Base-by-base conservation (phyloP, 2,888 invertebrate species). In the Aleiodes testaceus region DNA sequence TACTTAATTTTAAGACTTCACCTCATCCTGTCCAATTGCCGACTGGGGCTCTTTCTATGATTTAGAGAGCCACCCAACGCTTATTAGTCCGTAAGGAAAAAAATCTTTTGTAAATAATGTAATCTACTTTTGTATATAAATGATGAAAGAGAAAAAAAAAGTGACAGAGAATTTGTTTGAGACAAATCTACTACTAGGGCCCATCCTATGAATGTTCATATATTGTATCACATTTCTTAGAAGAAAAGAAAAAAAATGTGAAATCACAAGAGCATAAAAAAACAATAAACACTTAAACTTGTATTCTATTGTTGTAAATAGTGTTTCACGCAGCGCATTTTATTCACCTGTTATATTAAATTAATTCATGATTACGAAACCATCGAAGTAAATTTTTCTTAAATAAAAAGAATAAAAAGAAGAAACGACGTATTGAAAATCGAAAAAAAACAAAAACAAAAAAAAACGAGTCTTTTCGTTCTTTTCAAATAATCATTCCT, bases 101-200 rank as follows among this genome's bases (percentile, higher is more conserved):
- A 81, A 75, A 79, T 79, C 80, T 81, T 82, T 76, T 85, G 86
- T 86, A 86, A 78, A 86, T 86, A 86, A 75, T 86, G 86, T 85
- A n/a, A 85, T 81, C 82, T 82, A 83, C 81, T 82, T 82, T 76
- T 76, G 74, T 76, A 76, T 67, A 76, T 76, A 76, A n/a, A n/a
- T n/a, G 71, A 53, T 44, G 50, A 63, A 44, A 45, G 18, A 20
- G 1, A 61, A 22, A 52, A 52, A 20, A 61, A 63, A 45, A 45
- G 22, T 45, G 16, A 45, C 45, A 22, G 20, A 11, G 20, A 50
- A 42, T 69, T 69, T 69, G 69, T 69, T 69, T 69, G 69, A 69
- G 14, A 69, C 69, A 69, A 69, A 69, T 63, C 26, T 50, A 36
- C 26, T 50, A 36, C 20, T 61, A 45, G 59, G 59, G 59, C 59